Conservation (phyloP, 2,797 vertebrate genomes). For the Ateles fusciceps region DNA sequence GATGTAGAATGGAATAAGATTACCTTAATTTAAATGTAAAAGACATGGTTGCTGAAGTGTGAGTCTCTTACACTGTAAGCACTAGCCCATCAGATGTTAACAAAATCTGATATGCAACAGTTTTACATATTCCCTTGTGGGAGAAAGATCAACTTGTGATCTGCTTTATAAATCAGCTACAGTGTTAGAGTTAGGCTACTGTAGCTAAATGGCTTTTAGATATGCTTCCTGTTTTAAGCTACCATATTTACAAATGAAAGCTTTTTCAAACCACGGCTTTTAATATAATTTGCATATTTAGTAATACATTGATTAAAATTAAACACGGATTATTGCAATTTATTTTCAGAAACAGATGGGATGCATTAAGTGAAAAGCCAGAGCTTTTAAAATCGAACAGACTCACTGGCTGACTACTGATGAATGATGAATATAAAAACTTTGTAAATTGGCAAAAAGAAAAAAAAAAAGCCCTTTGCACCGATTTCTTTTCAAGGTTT, state of each 20-base stretch:
- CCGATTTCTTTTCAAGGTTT: conserved; percentile 68
- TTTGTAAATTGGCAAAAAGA: conserved; percentile 81
- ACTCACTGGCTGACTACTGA: conserved; percentile 82
- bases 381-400: conserved; percentile 84
- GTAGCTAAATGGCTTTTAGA: conserved; percentile 91
- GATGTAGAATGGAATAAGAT: conserved; percentile 83
- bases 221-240: conserved; percentile 89
- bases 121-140: conserved; percentile 88
- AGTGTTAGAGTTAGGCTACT: conserved; percentile 87
- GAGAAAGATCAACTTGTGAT: conserved; percentile 87
- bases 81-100: conserved; percentile 85
- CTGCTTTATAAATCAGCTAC: conserved; percentile 88
- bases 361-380: conserved; percentile 87
- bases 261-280: conserved; percentile 89
- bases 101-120: conserved; percentile 89
- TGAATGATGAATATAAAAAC: conserved; percentile 87
- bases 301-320: conserved; percentile 92
- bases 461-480: neutral
- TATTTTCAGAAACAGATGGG: conserved; percentile 91
- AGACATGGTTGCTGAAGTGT: conserved; percentile 84
- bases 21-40: conserved; percentile 87
- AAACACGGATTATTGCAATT: conserved; percentile 91
- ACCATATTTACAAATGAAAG: conserved; percentile 91
- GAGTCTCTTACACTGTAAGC: conserved; percentile 83
- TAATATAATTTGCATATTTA: conserved; percentile 92